Percentiles rank a stretch among this genome's conserved stretches.
Conservation (phyloP, 2,888 invertebrate species). For the Brenthis daphne region DNA sequence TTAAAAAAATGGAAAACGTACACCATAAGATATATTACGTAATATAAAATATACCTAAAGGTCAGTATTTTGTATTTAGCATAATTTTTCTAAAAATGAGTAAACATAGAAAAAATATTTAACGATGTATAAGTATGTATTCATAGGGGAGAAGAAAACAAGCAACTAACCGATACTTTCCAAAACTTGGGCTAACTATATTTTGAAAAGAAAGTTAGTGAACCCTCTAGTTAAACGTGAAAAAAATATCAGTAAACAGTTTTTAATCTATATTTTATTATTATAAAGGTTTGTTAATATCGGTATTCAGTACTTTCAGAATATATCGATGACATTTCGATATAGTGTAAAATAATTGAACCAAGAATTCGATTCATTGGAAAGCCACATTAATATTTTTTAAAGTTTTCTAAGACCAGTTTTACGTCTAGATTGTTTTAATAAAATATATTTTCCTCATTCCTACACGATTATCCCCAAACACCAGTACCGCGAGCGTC, state of each 20-base stretch:
- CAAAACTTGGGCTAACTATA: not conserved
- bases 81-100: not conserved
- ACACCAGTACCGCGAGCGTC: slow-evolving; percentile 25
- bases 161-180: not conserved
- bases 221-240: slow-evolving; percentile 1
- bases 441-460: slow-evolving; percentile 2
- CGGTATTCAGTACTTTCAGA: not conserved
- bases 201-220: not conserved
- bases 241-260: not conserved
- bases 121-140: not conserved
- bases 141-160: not conserved
- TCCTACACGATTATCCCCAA: slow-evolving; percentile 23
- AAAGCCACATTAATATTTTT: not conserved
- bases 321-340: not conserved
- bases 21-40: too few species aligned
- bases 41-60: too few species aligned
- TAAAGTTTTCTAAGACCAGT: not conserved
- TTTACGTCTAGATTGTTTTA: too few species aligned
- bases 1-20: too few species aligned
- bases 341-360: too few species aligned
- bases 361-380: not conserved
- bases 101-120: not conserved
- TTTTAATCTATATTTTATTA: not conserved
- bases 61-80: too few species aligned
- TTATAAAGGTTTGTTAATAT: not conserved